These are phyloP conservation scores for Scelioninae gen. 2 DNA, from an alignment of 2,888 invertebrate genomes.

Conservation along the genomic window DNA sequence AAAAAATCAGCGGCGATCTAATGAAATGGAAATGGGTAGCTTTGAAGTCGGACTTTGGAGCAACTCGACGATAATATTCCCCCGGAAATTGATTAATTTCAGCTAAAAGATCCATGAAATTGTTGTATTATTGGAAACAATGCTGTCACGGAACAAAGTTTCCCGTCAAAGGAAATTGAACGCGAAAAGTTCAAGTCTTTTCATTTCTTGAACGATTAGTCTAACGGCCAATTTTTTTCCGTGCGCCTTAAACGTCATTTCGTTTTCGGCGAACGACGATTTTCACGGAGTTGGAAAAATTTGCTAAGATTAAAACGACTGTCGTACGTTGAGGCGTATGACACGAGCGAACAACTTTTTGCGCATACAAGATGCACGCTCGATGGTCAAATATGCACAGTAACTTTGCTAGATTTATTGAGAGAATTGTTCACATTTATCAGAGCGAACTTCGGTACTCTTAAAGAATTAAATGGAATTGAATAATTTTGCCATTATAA, in stretches of 20 bases:
- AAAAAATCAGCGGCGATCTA: conserved; percentile 17
- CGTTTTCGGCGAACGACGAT: background rate
- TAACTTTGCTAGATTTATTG: conserved; percentile 47
- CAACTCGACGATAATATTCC: conserved; percentile 33
- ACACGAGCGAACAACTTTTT: conserved; percentile 33
- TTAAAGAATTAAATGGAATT: conserved; percentile 31
- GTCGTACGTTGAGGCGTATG: conserved; percentile 34
- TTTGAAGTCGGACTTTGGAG: conserved; percentile 44
- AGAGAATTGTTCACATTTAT: conserved; percentile 35
- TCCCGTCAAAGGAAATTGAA: conserved; percentile 33
- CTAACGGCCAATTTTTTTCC: background rate
- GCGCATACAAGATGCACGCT: conserved; percentile 12
- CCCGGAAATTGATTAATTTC: conserved; percentile 53
- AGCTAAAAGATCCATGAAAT: conserved; percentile 39
- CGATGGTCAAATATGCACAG: conserved; percentile 34
- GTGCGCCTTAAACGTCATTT: background rate
- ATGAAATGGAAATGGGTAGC: conserved; percentile 46
- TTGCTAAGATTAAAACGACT: conserved; percentile 34
- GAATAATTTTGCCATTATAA: no score
- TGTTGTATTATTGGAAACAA: conserved; percentile 40
- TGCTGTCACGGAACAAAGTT: conserved; percentile 11
- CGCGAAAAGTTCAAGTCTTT: conserved; percentile 17
- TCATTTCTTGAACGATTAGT: background rate
- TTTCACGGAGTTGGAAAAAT: background rate
- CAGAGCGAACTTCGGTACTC: conserved; percentile 26